These are phyloP conservation scores for Hipparchia semele DNA, from an alignment of 2,888 invertebrate genomes.

Conservation along the genomic window DNA sequence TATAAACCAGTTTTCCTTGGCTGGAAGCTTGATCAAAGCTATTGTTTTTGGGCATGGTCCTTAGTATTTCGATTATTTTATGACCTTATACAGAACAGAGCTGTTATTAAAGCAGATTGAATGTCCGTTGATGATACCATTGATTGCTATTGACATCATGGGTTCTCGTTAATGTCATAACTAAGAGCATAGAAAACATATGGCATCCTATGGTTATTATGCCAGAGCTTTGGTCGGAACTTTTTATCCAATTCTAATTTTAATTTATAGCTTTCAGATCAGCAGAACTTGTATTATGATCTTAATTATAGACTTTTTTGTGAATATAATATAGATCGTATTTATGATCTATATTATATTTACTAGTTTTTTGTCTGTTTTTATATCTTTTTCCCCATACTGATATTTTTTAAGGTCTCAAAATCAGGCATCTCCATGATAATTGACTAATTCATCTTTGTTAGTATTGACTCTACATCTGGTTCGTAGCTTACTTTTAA, in stretches of 20 bases:
- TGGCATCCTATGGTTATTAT: neutral
- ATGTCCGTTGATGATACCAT: conserved; percentile 26
- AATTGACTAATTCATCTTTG: too few relatives aligned
- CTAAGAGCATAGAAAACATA: conserved; percentile 7
- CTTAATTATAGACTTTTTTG: neutral
- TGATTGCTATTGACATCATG: conserved; percentile 15
- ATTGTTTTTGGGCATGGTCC: conserved; percentile 77
- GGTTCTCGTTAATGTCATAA: conserved; percentile 1
- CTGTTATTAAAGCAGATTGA: conserved; percentile 51
- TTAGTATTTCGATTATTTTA: conserved; percentile 76
- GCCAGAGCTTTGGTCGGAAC: neutral
- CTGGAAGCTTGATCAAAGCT: conserved; percentile 52
- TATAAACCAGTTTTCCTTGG: conserved; percentile 52
- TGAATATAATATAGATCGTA: neutral
- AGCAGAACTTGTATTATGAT: neutral
- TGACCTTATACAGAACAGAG: conserved; percentile 67
- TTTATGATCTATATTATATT: too few relatives aligned
- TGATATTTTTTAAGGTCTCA: too few relatives aligned
- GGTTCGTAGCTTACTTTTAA: too few relatives aligned
- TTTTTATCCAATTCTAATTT: neutral
- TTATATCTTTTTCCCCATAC: neutral
- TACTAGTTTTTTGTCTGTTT: neutral
- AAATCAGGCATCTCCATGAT: too few relatives aligned
- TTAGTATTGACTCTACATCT: too few relatives aligned
- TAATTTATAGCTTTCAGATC: neutral